These are phyloP conservation scores for Setipinna tenuifilis DNA, from an alignment of 2,797 vertebrate genomes.

Conservation along the genomic window DNA sequence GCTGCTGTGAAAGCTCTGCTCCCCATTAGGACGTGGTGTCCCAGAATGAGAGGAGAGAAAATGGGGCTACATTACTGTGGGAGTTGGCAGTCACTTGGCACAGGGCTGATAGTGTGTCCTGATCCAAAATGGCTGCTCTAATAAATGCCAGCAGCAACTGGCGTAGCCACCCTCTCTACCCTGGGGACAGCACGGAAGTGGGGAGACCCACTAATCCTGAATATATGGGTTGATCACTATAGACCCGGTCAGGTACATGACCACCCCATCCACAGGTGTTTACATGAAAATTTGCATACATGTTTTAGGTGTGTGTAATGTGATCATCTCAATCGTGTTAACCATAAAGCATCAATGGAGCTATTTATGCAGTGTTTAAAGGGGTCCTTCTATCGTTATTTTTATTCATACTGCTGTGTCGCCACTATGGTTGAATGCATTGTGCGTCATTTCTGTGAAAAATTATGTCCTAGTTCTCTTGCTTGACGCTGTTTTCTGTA, in stretches of 20 bases:
- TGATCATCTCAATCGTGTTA: not conserved
- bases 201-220: not conserved
- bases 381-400: no score
- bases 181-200: not conserved
- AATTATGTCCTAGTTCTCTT: no score
- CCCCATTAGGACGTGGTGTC: not conserved
- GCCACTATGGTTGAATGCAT: no score
- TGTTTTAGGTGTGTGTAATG: no score
- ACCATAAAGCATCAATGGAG: not conserved
- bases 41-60: slow-evolving; percentile 3
- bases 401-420: no score
- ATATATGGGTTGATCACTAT: not conserved
- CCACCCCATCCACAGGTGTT: not conserved
- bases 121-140: not conserved
- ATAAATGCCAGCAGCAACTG: not conserved
- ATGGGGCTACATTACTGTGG: not conserved
- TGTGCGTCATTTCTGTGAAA: no score
- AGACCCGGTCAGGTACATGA: not conserved
- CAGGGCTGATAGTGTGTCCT: not conserved
- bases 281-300: not conserved
- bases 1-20: not conserved
- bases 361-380: not conserved
- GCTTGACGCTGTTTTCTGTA: no score
- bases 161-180: not conserved
- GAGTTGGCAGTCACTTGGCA: not conserved